Evolutionary conservation across 2,888 invertebrate genomes (phyloP), one percentile per base, ranked within the genome.

Genomic region (Oscheius myriophilus): DNA sequence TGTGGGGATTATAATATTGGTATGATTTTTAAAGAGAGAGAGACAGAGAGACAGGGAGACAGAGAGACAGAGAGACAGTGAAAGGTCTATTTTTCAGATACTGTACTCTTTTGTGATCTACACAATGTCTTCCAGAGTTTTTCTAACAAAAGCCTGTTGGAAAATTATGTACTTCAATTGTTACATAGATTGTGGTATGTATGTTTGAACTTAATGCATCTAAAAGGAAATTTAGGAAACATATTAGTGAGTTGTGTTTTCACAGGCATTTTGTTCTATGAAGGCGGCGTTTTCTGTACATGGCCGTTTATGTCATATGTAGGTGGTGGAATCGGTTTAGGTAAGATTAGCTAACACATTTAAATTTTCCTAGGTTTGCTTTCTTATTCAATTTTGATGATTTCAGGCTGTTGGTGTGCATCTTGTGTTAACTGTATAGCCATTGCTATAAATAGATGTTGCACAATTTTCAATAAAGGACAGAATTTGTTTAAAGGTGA

Each of bases 91-190:
- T 33, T 14, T 61, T 26, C 46, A 63, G 63, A 21, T 63, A 2
- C 39, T 23, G 9, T 63, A 63, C 23, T n/a, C 51, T 6, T 54
- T 63, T n/a, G 63, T 63, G 16, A 63, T 63, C 23, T 63, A 63
- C 43, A 54, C 63, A 18, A 63, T 63, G 63, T 41, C 63, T 14
- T 63, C 41, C 21, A 52, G 54, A n/a, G 49, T 53, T 52, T 25
- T 63, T n/a, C 43, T 63, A 25, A 52, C n/a, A 39, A 52, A 63
- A 42, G 23, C 63, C 41, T 63, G 63, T 21, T 63, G 54, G 52
- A 52, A 63, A 54, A 43, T 63, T 46, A 63, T 63, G 63, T 63
- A 53, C 41, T 63, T 63, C 53, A 63, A 61, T 21, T 61, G 61
- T n/a, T 61, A 61, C 39, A 39, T 61, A 25, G 61, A 61, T 46